phyloP scores from a whole-genome alignment of 2,113 vertebrate species.

The Theropithecus gelada region DNA sequence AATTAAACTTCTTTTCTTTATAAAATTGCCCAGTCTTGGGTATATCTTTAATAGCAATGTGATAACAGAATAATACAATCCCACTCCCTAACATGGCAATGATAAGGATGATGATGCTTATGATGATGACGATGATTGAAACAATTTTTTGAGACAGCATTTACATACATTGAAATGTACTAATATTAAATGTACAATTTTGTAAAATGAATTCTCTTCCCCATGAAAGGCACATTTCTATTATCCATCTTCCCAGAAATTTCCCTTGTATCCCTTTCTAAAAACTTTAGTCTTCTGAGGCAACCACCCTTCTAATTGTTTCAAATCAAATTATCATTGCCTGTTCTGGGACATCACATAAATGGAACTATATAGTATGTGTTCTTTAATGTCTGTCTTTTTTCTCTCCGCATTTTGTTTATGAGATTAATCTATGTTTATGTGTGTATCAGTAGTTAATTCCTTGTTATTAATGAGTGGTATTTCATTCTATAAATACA shows the following conservation, averaged over 20 bases:
- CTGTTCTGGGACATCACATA: not conserved
- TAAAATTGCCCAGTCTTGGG: too few species aligned
- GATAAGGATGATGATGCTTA: not conserved
- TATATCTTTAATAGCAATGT: too few species aligned
- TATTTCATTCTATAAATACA: not conserved
- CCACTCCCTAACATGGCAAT: too few species aligned
- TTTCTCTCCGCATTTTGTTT: not conserved
- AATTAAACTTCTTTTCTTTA: too few species aligned
- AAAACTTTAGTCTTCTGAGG: not conserved
- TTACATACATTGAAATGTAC: not conserved
- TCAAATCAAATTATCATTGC: not conserved
- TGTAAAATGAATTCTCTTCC: not conserved
- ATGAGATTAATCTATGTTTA: not conserved
- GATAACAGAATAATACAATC: too few species aligned
- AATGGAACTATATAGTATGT: not conserved
- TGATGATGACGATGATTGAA: not conserved
- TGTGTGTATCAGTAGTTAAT: not conserved
- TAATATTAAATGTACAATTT: not conserved
- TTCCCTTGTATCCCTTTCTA: not conserved
- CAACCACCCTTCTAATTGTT: not conserved
- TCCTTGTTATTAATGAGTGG: not conserved
- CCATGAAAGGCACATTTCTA: not conserved
- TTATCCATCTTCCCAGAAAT: not conserved
- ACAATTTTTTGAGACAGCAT: not conserved
- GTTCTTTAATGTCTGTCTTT: not conserved